Evolutionary conservation across 2,888 invertebrate species (phyloP), one percentile per base, ranked within the genome.

Genomic region (Cryptocheilus praepositus): DNA sequence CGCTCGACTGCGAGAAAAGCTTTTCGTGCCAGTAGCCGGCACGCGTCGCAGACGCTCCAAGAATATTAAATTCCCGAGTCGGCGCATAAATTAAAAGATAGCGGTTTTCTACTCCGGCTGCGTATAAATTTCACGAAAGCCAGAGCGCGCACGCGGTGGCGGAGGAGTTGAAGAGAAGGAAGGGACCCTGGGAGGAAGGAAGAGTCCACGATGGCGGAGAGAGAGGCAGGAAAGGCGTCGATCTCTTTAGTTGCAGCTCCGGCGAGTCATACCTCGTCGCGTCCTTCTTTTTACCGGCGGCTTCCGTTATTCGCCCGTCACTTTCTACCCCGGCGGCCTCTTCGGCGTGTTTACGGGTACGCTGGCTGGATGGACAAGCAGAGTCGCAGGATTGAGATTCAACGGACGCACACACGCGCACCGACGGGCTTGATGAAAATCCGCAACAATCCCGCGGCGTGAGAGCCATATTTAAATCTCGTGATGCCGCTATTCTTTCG

Each of bases 71-170:
- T 87, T 87, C 83, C 81, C 80, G 76, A 77, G 70, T 76, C 80
- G 79, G 80, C 85, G 85, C 86, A 87, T 87, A 86, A 86, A 87
- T 87, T 87, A 86, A 87, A 86, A 86, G 86, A 85, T 85, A 85
- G 84, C 82, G 82, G 80, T 82, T 83, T 79, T 82, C 80, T 77
- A 80, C 79, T 82, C 73, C 46, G 71, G 61, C 77, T 79, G 75
- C 79, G 83, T 82, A 81, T 83, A 83, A 84, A 84, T 84, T 84
- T 80, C 74, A 58, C 68, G 54, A 43, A 66, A 61, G 60, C 63
- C 53, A 70, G 59, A 68, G 56, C 25, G 46, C 7, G 36, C 51
- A 18, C 43, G 54, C 22, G n/a, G n/a, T n/a, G n/a, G n/a, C n/a
- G n/a, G n/a, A n/a, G n/a, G n/a, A n/a, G n/a, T n/a, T n/a, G n/a